phyloP scores from a whole-genome alignment of 2,113 vertebrate species.

The Candoia aspera region DNA sequence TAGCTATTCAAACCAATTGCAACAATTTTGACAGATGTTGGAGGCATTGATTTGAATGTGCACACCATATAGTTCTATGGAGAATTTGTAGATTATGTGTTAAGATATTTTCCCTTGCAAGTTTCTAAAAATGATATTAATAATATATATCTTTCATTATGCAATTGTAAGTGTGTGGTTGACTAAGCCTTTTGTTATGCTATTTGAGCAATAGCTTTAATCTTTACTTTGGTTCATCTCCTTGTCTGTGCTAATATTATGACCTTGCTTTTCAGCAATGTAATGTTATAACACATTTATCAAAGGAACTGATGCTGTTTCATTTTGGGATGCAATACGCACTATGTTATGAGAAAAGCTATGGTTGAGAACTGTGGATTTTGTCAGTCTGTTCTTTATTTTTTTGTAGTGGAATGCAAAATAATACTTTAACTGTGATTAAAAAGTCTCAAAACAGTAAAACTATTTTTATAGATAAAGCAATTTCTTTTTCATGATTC shows the following conservation, averaged over 20 bases:
- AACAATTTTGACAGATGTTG: not conserved
- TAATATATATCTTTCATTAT: slow-evolving; percentile 13
- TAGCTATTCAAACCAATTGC: not conserved
- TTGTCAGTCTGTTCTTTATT: slow-evolving; percentile 10
- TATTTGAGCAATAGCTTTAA: not conserved
- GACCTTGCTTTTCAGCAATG: slow-evolving; percentile 27
- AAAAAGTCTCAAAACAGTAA: not conserved
- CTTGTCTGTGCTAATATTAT: slow-evolving; percentile 6
- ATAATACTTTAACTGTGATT: slow-evolving; percentile 10
- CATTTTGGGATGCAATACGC: slow-evolving; percentile 19
- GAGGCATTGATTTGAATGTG: no score
- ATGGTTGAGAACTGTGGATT: slow-evolving; percentile 6
- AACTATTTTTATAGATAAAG: not conserved
- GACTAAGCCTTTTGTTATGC: slow-evolving; percentile 1
- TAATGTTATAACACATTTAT: slow-evolving; percentile 14
- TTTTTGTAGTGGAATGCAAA: slow-evolving; percentile 3
- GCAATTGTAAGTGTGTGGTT: not conserved
- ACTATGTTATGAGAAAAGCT: slow-evolving; percentile 12
- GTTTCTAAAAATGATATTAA: not conserved
- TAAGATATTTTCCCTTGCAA: not conserved
- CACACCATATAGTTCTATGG: not conserved
- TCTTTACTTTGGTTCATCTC: slow-evolving; percentile 30
- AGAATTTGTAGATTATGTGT: not conserved
- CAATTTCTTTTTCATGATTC: not conserved
- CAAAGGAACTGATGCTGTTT: slow-evolving; percentile 27